Evolutionary conservation across 92 coral and sea anemone species (phyloP), one percentile per base, ranked within the genome.

Genomic region (Ricordea florida): DNA sequence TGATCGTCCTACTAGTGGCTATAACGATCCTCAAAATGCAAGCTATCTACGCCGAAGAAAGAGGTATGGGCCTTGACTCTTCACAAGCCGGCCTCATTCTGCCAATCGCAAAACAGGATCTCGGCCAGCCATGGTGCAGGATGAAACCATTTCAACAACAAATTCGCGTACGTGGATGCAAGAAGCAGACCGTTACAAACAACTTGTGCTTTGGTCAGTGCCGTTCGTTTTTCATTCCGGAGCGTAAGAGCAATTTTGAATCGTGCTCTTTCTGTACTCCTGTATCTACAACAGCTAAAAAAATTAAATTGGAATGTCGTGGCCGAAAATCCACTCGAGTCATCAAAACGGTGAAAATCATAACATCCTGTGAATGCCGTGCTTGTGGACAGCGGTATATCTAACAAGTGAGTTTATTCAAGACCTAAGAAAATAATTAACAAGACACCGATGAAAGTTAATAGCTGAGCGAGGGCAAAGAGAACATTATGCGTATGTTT

Each of bases 181-280:
- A 73, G 46, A 15, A 30, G 9, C 31, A 20, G 23, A 58, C 48
- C 10, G 13, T 73, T 5, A 32, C 4, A 5, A 73, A 73, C 45
- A 59, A 46, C 10, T 3, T 58, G 40, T 73, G 80, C 37, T 58
- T 15, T 13, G 80, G 80, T 6, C 70, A 59, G 18, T 73, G 80
- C 48, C 69, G 70, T 31, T 73, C 80, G 45, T 73, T 73, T 48
- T 73, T 35, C 50, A 16, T 73, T 23, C 80, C 80, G 10, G 11
- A 13, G 38, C 59, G 80, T 2, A 61, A 26, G 29, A 31, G 18
- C 13, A 6, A 4, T 14, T 73, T 59, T 15, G 49, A 59, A 29
- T 73, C 80, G 2, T 73, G 80, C 21, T 43, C 80, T 17, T 58
- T 31, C 44, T 73, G 80, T 30, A 59, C 80, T 22, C 70, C 80